Evolutionary conservation across 1,140 invertebrate genomes (phyloP), one percentile per base, ranked within the genome.

Genomic region (Drosophila lini): DNA sequence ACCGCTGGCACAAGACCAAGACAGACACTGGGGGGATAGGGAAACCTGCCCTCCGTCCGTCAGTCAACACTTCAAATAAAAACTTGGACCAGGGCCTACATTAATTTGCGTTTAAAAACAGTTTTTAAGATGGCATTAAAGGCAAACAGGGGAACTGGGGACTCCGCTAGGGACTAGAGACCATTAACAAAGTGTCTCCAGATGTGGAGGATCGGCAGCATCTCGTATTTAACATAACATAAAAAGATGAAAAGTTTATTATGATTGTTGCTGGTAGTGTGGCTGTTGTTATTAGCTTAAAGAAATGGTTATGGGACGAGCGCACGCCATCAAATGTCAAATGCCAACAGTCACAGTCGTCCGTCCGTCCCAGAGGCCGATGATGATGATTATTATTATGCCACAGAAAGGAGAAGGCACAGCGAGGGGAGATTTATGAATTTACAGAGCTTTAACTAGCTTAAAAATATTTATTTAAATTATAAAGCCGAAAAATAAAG

Each of bases 161-260:
- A 31, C 45, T 53, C 40, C 28, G 41, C 60, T 69, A 45, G 44
- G 25, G 56, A 59, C 36, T 45, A 58, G 67, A 70, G 47, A 64
- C 84, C 84, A 89, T 89, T 89, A 89, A 88, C 80, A 88, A 88
- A 88, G 84, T 88, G 84, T 88, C 84, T 89, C 84, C 84, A 88
- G 84, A 88, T 88, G 84, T 88, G 71, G 63, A 53, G 36, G 70
- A 80, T 59, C 16, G 34, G 34, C 9, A 32, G 45, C 22, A 68
- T 85, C 83, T 85, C 84, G 77, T 80, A 88, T 89, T 89, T 89
- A 89, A 88, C 84, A 81, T 86, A 81, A 85, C 82, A 89, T 88
- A 83, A 88, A 88, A 89, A 88, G 83, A 86, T 88, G 83, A 86
- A 83, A 88, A 89, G 83, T 88, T 88, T 88, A 88, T 88, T 89